Evolutionary conservation across 2,113 vertebrate genomes (phyloP), one percentile per base, ranked within the genome.

Genomic region (Brienomyrus brachyistius): DNA sequence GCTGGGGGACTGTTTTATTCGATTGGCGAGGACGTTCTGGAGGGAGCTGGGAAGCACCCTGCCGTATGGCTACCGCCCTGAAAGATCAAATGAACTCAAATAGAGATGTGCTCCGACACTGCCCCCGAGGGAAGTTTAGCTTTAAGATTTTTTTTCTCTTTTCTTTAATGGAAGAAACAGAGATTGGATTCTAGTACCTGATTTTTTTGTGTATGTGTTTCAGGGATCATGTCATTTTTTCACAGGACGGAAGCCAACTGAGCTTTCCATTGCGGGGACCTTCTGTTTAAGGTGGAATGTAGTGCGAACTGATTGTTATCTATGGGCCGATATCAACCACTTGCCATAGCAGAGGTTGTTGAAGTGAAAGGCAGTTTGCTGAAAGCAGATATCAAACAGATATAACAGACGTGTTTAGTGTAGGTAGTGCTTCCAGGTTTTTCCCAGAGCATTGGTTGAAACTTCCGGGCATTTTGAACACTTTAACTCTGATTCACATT

Each of bases 141-240:
- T 93, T 84, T 74, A 91, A 86, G 90, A 48, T 90, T 91, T 91
- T 91, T 92, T 91, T 74, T 74, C 21, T 5, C 43, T 48, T 23
- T 43, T 62, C n/a, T 86, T 56, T 93, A 93, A 95, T 92, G 93
- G 90, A 91, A 94, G 91, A 92, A 95, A 92, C 94, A 93, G 93
- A 91, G 90, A 5, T n/a, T 87, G 83, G 47, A 51, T 77, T 35
- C 77, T 83, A 87, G 87, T 91, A 90, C 93, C 92, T 93, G 87
- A 31, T 31, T 31, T 31, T 93, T 93, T 91, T 92, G 90, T 93
- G 91, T 93, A 86, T 93, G 93, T 90, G 91, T 56, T 87, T 87
- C 47, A 59, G 84, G 88, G 90, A 87, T 51, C 90, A 88, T 85
- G 90, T 90, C 19, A 87, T 89, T 92, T 84, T 92, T 89, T 89